A percentile compares a stretch with the other conserved stretches of the same genome.
These are phyloP conservation scores for Chymomyza costata DNA, from an alignment of 1,140 invertebrate genomes.

Conservation along the genomic window DNA sequence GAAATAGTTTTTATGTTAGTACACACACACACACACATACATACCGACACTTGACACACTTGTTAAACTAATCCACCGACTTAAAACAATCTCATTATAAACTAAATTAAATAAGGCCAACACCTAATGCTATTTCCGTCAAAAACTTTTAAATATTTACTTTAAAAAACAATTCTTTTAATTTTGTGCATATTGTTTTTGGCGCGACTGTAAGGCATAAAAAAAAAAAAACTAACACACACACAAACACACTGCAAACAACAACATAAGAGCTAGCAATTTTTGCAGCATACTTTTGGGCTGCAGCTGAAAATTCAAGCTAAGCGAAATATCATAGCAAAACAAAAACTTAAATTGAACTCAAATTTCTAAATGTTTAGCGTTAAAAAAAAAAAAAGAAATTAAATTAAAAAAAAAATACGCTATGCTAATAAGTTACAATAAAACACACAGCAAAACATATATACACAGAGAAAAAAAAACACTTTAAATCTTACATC, in stretches of 20 bases:
- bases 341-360: conserved; percentile 53
- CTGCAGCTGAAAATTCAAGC: conserved; percentile 9
- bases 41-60: conserved; percentile 48
- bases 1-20: conserved; percentile 46
- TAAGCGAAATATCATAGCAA: conserved; percentile 38
- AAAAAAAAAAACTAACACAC: no score
- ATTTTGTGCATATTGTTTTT: conserved; percentile 39
- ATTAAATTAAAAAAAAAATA: not conserved
- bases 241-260: conserved; percentile 23
- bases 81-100: conserved; percentile 66
- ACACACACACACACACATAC: conserved; percentile 20
- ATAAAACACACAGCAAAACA: conserved; percentile 21
- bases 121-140: conserved; percentile 50
- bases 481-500: conserved; percentile 32
- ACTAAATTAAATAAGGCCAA: conserved; percentile 18
- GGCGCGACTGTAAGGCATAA: conserved; percentile 55
- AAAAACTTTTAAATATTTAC: no score
- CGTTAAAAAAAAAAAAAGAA: conserved; percentile 34
- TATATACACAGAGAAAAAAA: no score
- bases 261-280: no score
- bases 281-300: conserved; percentile 46
- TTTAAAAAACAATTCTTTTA: conserved; percentile 27
- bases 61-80: conserved; percentile 72
- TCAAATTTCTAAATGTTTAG: conserved; percentile 64
- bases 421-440: conserved; percentile 48